Evolutionary conservation across 2,888 invertebrate species (phyloP).

Genomic region (Papilio gigon): DNA sequence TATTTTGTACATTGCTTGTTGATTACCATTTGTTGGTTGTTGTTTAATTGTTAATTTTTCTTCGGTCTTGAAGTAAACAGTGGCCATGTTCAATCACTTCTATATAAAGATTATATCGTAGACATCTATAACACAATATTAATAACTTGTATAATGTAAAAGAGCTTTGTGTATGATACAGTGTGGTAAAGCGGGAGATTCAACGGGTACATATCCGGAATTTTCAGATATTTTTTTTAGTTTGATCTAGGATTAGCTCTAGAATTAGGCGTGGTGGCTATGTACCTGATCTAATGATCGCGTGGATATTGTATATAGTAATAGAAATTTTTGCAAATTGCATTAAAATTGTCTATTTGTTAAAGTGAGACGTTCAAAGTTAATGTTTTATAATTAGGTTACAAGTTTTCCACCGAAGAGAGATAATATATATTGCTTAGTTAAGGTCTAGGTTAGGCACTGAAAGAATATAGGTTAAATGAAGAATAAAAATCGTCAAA

Average conservation of each 20-base stretch:
- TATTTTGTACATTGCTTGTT: slow-evolving; percentile 20
- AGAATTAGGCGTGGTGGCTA: slow-evolving; percentile 8
- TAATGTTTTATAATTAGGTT: slow-evolving; percentile 27
- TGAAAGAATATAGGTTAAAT: slow-evolving; percentile 22
- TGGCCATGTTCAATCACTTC: slow-evolving; percentile 4
- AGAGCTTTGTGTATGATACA: not conserved
- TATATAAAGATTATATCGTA: not conserved
- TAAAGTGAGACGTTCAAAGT: slow-evolving; percentile 32
- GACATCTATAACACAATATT: not conserved
- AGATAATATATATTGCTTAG: slow-evolving; percentile 50
- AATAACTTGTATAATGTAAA: not conserved
- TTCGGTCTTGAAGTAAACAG: not conserved
- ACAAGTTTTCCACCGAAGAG: slow-evolving; percentile 48
- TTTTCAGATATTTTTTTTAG: not conserved
- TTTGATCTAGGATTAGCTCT: not conserved
- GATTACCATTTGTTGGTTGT: slow-evolving; percentile 12
- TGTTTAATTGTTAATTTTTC: slow-evolving; percentile 18
- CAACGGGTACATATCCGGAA: not conserved
- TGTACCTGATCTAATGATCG: slow-evolving; percentile 21
- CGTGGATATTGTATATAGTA: slow-evolving; percentile 20
- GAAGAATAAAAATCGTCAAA: not conserved
- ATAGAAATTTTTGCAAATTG: slow-evolving; percentile 3
- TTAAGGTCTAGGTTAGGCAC: slow-evolving; percentile 40
- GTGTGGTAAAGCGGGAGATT: not conserved
- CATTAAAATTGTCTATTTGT: slow-evolving; percentile 16